phyloP scores from a whole-genome alignment of 2,888 invertebrate genomes.

The Dolichopus griseipennis region DNA sequence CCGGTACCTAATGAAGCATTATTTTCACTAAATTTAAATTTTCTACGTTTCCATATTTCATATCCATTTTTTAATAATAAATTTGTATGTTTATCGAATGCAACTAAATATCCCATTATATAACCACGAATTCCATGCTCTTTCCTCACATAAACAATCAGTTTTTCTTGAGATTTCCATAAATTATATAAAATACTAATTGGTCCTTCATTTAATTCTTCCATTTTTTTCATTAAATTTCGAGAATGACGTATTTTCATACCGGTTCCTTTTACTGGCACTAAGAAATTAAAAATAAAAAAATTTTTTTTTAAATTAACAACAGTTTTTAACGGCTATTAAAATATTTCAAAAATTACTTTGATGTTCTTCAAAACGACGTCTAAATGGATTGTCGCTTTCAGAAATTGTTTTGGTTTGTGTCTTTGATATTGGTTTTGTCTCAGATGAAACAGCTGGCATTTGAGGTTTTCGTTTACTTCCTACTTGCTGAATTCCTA shows the following conservation, averaged over 20 bases:
- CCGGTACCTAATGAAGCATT: slow-evolving; percentile 35
- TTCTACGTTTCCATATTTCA: slow-evolving; percentile 66
- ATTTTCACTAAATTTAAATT: slow-evolving; percentile 35
- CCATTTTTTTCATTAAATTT: slow-evolving; percentile 50
- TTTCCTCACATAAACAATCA: slow-evolving; percentile 55
- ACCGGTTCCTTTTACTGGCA: slow-evolving; percentile 28
- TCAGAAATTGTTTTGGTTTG: not conserved
- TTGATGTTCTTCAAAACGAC: not conserved
- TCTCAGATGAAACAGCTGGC: too few species aligned
- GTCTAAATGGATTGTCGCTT: not conserved
- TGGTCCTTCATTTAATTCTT: slow-evolving; percentile 50
- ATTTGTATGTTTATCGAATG: slow-evolving; percentile 94
- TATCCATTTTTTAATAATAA: slow-evolving; percentile 72
- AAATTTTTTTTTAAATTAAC: not conserved
- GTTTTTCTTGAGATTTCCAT: slow-evolving; percentile 22
- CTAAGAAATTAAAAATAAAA: slow-evolving; percentile 28
- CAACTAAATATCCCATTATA: slow-evolving; percentile 67
- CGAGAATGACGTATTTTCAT: slow-evolving; percentile 29
- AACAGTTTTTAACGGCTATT: not conserved
- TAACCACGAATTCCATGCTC: slow-evolving; percentile 64
- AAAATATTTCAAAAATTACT: not conserved
- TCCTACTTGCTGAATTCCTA: not conserved
- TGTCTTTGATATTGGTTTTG: not conserved
- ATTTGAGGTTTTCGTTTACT: not conserved
- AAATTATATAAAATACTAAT: slow-evolving; percentile 53